Conservation (phyloP, 2,113 vertebrate genomes). For the Tapirus terrestris region DNA sequence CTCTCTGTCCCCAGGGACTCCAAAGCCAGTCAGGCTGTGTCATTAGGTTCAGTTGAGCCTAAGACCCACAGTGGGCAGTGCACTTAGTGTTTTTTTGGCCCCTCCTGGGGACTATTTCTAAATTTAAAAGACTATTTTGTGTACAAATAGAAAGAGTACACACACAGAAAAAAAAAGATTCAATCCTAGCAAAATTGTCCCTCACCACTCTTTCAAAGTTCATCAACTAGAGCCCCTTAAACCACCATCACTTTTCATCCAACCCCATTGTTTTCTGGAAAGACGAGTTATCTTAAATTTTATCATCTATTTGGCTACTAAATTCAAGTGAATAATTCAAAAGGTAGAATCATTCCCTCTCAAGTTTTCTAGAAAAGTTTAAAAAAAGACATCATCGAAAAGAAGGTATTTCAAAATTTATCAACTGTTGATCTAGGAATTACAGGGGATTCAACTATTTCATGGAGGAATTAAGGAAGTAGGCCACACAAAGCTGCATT, state of each 20-base stretch:
- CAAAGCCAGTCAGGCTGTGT: neutral
- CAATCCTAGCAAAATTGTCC: too few relatives aligned
- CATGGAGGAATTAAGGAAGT: neutral
- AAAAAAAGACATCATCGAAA: fast-evolving
- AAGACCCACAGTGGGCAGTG: too few relatives aligned
- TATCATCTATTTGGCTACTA: neutral
- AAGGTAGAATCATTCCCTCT: neutral
- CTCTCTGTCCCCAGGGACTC: neutral
- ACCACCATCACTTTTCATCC: neutral
- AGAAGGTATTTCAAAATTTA: neutral
- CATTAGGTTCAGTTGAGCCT: fast-evolving
- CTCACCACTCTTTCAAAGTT: too few relatives aligned
- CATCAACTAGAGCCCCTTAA: neutral
- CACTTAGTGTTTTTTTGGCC: neutral
- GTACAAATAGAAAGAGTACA: neutral
- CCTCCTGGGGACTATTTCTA: neutral
- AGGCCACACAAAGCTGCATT: neutral
- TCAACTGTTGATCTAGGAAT: fast-evolving
- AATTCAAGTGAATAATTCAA: neutral
- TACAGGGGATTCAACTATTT: fast-evolving
- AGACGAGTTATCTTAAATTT: neutral
- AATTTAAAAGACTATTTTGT: neutral
- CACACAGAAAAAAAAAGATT: too few relatives aligned
- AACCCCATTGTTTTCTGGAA: neutral
- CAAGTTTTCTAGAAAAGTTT: neutral